Base-by-base conservation (phyloP, 2,113 vertebrate species). In the Trogon surrucura region DNA sequence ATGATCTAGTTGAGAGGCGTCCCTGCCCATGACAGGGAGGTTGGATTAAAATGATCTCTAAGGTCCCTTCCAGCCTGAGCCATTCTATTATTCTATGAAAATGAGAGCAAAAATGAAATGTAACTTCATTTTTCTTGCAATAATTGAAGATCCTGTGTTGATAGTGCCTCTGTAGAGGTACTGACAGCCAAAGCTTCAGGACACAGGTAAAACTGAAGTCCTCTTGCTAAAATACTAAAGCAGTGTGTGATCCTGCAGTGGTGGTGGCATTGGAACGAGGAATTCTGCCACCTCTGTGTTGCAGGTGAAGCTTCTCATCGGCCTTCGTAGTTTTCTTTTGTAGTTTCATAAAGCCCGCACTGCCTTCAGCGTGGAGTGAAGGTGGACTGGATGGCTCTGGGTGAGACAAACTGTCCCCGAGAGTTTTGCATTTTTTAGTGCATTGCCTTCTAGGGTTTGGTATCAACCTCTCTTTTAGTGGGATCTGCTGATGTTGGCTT, bases 171-270 rank as follows among this genome's bases (percentile, higher is more conserved):
- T 72, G 18, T 44, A 60, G 54, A 9, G 58, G 11, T 67, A 23
- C 5, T 1, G 0, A 18, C 75, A 77, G 54, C 25, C 58, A 70
- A 51, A 93, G 13, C 69, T 74, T 16, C 36, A 80, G 41, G 50
- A 54, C 36, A 25, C 11, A 34, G 16, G 25, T 73, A 57, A 70
- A 30, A 48, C 36, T 70, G 32, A 75, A 60, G 29, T 23, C 17
- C 25, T 90, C 15, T 80, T 82, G 54, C 26, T 62, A 83, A 47
- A 91, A 75, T 70, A 16, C 21, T 21, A 45, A 80, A 57, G 26
- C 34, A 61, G 5, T 5, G 2, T 3, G 2, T 34, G 4, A 41
- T 75, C 21, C 20, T 0, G 0, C 3, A 5, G 34, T 54, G 12
- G 23, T 54, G 12, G 23, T 61, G 32, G 16, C 32, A 38, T 64